Percentiles rank a stretch among this genome's conserved stretches.
These are phyloP conservation scores for Periophthalmus modestus DNA, from an alignment of 2,113 vertebrate genomes.

Conservation along the genomic window DNA sequence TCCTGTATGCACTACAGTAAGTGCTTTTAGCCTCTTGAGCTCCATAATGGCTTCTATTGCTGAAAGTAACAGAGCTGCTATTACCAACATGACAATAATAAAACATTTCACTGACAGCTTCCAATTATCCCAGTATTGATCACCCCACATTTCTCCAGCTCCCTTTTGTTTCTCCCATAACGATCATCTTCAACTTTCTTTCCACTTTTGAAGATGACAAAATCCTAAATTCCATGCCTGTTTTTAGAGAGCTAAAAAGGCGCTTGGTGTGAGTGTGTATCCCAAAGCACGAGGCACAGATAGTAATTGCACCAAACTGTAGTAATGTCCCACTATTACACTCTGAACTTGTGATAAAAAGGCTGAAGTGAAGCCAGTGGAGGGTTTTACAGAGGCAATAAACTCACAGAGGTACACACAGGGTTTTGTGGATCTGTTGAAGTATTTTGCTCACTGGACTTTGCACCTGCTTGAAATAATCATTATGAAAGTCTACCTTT, in stretches of 20 bases:
- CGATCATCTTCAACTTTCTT: constrained; percentile 25
- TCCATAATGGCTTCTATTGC: constrained; percentile 40
- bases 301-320: constrained; percentile 58
- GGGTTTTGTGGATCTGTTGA: background rate
- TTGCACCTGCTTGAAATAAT: background rate
- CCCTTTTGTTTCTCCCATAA: constrained; percentile 14
- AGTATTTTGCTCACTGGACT: background rate
- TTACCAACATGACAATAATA: constrained; percentile 25
- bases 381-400: constrained; percentile 33
- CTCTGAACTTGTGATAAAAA: constrained; percentile 44
- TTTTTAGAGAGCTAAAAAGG: constrained; percentile 22
- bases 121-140: constrained; percentile 63
- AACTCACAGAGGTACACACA: constrained; percentile 7
- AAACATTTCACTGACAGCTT: constrained; percentile 57
- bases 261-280: constrained; percentile 2
- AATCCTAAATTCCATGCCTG: constrained; percentile 37
- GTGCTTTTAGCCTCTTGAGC: background rate
- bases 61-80: constrained; percentile 18
- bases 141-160: constrained; percentile 36
- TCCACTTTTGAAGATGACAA: constrained; percentile 38
- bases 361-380: constrained; percentile 34
- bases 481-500: background rate
- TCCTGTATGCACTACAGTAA: background rate
- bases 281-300: constrained; percentile 27
- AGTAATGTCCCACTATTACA: constrained; percentile 60